Conservation (phyloP, 2,888 invertebrate genomes). For the Himalopsyche anomala region DNA sequence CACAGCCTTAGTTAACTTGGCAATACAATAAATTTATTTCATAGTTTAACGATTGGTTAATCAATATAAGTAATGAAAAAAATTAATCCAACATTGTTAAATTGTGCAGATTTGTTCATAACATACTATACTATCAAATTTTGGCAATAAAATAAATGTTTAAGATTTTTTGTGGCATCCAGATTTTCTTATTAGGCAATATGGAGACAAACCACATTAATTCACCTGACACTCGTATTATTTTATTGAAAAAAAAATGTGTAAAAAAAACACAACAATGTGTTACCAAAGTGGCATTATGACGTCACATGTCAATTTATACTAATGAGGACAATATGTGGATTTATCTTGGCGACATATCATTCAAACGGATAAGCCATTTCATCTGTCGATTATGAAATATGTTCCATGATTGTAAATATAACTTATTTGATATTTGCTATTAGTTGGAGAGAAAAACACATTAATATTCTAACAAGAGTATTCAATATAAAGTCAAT, state of each 20-base stretch:
- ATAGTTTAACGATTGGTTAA: too few species aligned
- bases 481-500: too few species aligned
- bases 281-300: slow-evolving; percentile 34
- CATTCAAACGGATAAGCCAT: not conserved
- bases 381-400: not conserved
- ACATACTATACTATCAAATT: not conserved
- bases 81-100: not conserved
- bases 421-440: not conserved
- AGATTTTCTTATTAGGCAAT: slow-evolving; percentile 30
- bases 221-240: slow-evolving; percentile 22
- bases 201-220: slow-evolving; percentile 30
- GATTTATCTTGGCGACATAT: not conserved
- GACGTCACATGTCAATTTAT: slow-evolving; percentile 8
- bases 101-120: not conserved
- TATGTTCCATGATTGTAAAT: not conserved
- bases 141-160: slow-evolving; percentile 22
- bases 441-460: not conserved
- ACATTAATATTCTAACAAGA: too few species aligned
- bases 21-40: too few species aligned
- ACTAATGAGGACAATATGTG: not conserved
- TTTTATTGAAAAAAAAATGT: slow-evolving; percentile 21
- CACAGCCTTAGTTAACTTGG: too few species aligned
- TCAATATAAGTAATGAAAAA: too few species aligned
- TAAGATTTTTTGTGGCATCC: slow-evolving; percentile 26
- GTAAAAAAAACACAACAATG: slow-evolving; percentile 34